phyloP scores from a whole-genome alignment of 2,113 vertebrate genomes.

The Tinamus guttatus region DNA sequence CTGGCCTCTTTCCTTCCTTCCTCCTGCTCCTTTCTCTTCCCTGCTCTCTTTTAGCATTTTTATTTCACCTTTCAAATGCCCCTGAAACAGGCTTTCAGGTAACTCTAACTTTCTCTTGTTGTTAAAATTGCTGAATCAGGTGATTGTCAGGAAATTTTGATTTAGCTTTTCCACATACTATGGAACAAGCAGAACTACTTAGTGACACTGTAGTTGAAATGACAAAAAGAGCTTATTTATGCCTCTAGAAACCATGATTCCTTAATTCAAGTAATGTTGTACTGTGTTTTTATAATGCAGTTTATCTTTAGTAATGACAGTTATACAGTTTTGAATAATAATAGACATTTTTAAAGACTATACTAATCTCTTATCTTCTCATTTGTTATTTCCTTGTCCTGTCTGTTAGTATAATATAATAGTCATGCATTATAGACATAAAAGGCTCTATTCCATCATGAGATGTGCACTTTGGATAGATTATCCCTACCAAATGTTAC shows the following conservation, averaged over 20 bases:
- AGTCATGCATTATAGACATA: constrained; percentile 27
- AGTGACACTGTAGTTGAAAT: background rate
- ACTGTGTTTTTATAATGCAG: constrained; percentile 37
- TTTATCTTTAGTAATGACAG: constrained; percentile 63
- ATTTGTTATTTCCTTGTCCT: constrained; percentile 56
- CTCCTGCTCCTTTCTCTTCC: background rate
- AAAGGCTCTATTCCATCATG: constrained; percentile 28
- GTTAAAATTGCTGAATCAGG: constrained; percentile 24
- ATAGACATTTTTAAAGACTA: constrained; percentile 49
- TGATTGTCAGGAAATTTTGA: constrained; percentile 2
- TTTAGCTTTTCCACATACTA: background rate
- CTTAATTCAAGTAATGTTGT: constrained; percentile 27
- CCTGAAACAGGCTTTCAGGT: background rate
- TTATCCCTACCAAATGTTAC: background rate
- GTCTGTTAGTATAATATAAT: constrained; percentile 33
- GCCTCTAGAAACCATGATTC: constrained; percentile 17
- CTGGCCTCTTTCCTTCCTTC: background rate
- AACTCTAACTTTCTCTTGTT: background rate
- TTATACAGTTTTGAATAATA: constrained; percentile 63
- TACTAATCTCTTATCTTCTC: constrained; percentile 46
- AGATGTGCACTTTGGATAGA: constrained; percentile 12
- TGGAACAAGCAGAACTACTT: background rate
- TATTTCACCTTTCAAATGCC: background rate
- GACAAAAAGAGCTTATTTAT: background rate
- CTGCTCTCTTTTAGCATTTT: background rate